Base-by-base conservation (phyloP, 2,888 invertebrate genomes). In the Leptothorax acervorum region DNA sequence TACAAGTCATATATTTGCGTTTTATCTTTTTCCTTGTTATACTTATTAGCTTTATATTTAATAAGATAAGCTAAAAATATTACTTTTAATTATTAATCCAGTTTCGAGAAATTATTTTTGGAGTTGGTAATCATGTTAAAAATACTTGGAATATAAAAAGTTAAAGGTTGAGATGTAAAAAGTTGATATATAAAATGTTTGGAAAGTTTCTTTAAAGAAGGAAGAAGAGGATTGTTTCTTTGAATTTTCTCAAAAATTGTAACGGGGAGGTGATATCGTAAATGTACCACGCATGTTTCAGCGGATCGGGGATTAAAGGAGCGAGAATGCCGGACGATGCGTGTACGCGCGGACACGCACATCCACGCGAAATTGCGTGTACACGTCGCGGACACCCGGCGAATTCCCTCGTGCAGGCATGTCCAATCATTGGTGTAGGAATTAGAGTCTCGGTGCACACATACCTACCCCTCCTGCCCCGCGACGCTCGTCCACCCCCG, bases 381-480 rank as follows among this genome's bases (percentile, higher is more conserved):
- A 82, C 79, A 73, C 53, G 83, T 71, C 60, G 84, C 63, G 53
- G 70, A 65, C 73, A 70, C 63, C 48, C 63, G 68, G 48, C 81
- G 70, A 76, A 63, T 65, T 82, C 79, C 83, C 88, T 66, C 83
- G 60, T 82, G 82, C 82, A 78, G 84, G 79, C 85, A 85, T 85
- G 85, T 82, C 83, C 87, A 86, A 85, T 87, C 87, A 83, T 79
- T 68, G 82, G 81, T 85, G 85, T 68, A 89, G 85, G 84, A 90
- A 89, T 87, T 88, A 88, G 85, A 87, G 85, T 85, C 82, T 89
- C 87, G 85, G 83, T 74, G 89, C 73, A 82, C 75, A 79, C 73
- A 81, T 81, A 60, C 48, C 71, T 81, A 75, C 53, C 66, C 71
- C 71, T 23, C 74, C 84, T 60, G 53, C 71, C 66, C 45, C 66